Percentiles rank a stretch among this genome's conserved stretches.
phyloP scores from a whole-genome alignment of 35 echinoderm and acorn worm genomes.

The Holothuria glaberrima region DNA sequence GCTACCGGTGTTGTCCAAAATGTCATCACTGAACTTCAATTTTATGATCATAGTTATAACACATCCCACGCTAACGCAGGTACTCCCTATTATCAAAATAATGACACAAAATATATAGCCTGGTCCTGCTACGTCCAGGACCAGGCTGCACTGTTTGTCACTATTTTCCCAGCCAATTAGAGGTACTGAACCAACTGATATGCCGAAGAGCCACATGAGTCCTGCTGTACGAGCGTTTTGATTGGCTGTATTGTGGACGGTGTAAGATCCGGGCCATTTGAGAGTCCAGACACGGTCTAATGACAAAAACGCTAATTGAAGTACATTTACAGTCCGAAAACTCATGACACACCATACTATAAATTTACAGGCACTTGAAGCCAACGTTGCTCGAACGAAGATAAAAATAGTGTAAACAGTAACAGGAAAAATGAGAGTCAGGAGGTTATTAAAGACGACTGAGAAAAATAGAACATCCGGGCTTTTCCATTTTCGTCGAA shows the following conservation, averaged over 20 bases:
- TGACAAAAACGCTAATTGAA: slow-evolving; percentile 77
- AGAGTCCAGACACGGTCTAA: slow-evolving; percentile 89
- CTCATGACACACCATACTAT: slow-evolving; percentile 90
- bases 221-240: slow-evolving; percentile 79
- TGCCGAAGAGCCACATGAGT: slow-evolving; percentile 87
- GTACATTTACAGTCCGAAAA: slow-evolving; percentile 72
- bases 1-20: slow-evolving; percentile 49
- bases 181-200: slow-evolving; percentile 82
- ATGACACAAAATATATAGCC: slow-evolving; percentile 82
- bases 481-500: slow-evolving; percentile 83
- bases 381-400: slow-evolving; percentile 53
- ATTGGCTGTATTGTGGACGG: slow-evolving; percentile 79
- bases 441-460: slow-evolving; percentile 72
- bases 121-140: slow-evolving; percentile 73
- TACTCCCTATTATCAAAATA: slow-evolving; percentile 76
- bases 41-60: slow-evolving; percentile 73
- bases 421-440: slow-evolving; percentile 74
- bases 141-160: slow-evolving; percentile 63
- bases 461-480: slow-evolving; percentile 87
- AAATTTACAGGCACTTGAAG: slow-evolving; percentile 72
- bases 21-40: not conserved
- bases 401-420: slow-evolving; percentile 73
- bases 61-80: slow-evolving; percentile 57
- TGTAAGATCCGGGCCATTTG: slow-evolving; percentile 87
- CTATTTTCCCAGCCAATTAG: slow-evolving; percentile 66